phyloP scores from a whole-genome alignment of 2,797 vertebrate genomes.

The Eptatretus atami region DNA sequence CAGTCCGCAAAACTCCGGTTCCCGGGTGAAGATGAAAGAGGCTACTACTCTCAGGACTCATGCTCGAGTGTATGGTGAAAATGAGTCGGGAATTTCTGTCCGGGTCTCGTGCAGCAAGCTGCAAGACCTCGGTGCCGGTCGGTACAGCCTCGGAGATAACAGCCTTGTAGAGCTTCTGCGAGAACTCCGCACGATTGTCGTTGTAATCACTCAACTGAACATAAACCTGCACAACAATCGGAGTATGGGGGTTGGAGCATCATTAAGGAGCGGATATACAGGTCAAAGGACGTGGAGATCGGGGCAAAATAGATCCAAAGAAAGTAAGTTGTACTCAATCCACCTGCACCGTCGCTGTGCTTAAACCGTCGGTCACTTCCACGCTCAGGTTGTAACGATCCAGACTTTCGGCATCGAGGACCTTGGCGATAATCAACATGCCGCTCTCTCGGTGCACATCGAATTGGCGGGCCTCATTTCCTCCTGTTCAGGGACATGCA shows the following conservation, averaged over 20 bases:
- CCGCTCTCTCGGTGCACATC: constrained; percentile 53
- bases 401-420: constrained; percentile 56
- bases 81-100: constrained; percentile 54
- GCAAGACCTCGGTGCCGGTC: constrained; percentile 49
- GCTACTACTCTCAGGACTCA: constrained; percentile 40
- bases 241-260: constrained; percentile 11
- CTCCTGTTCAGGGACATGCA: constrained; percentile 16
- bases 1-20: constrained; percentile 36
- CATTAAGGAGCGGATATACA: not conserved
- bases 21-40: constrained; percentile 54
- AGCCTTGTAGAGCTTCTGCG: constrained; percentile 47
- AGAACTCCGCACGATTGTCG: constrained; percentile 67
- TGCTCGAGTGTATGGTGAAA: constrained; percentile 58
- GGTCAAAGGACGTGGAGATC: too few species aligned
- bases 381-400: constrained; percentile 59
- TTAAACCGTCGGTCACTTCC: constrained; percentile 55
- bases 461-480: constrained; percentile 49
- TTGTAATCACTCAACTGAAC: constrained; percentile 73
- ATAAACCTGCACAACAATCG: constrained; percentile 25
- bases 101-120: constrained; percentile 50
- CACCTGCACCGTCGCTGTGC: constrained; percentile 45
- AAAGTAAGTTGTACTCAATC: constrained; percentile 8
- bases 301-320: too few species aligned
- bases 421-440: constrained; percentile 60
- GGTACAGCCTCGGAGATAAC: constrained; percentile 56